Percentiles rank a stretch among this genome's conserved stretches.
Evolutionary conservation across 92 coral and sea anemone species (phyloP).

Genomic region (Phenganax subtilis): DNA sequence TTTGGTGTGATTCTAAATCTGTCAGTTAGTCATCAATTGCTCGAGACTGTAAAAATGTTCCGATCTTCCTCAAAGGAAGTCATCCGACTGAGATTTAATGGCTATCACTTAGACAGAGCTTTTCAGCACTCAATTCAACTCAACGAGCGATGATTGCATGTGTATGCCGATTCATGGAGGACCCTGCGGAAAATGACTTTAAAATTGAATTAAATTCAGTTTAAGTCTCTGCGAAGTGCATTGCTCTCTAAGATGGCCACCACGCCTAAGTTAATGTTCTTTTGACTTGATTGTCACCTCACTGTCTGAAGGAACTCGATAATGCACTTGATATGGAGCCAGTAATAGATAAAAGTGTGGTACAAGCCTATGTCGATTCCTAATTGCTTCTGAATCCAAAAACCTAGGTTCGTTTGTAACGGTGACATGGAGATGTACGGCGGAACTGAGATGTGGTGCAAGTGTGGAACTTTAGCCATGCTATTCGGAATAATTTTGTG

Average conservation of each 20-base stretch:
- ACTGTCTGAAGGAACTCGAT: no score
- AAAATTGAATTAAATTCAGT: slow-evolving; percentile 30
- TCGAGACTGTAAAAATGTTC: background rate
- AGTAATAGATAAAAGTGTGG: no score
- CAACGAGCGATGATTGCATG: slow-evolving; percentile 6
- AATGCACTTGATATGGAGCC: no score
- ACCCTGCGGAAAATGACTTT: slow-evolving; percentile 14
- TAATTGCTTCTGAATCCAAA: no score
- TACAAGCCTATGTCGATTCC: no score
- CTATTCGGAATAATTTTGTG: no score
- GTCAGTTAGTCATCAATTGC: background rate
- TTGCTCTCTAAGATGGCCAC: background rate
- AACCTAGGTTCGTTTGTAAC: no score
- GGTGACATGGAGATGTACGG: no score
- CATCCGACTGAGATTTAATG: background rate
- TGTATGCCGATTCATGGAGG: background rate
- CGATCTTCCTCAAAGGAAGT: background rate
- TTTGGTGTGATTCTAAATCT: background rate
- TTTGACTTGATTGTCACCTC: slow-evolving; percentile 6
- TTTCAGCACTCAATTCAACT: slow-evolving; percentile 13
- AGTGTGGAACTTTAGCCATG: no score
- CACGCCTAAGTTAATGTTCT: slow-evolving; percentile 6
- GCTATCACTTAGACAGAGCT: background rate
- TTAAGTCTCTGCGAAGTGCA: slow-evolving; percentile 18
- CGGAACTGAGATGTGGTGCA: no score